Percentiles rank a stretch among this genome's conserved stretches.
These are phyloP conservation scores for Ellobius talpinus DNA, from an alignment of 2,113 vertebrate species.

Conservation along the genomic window DNA sequence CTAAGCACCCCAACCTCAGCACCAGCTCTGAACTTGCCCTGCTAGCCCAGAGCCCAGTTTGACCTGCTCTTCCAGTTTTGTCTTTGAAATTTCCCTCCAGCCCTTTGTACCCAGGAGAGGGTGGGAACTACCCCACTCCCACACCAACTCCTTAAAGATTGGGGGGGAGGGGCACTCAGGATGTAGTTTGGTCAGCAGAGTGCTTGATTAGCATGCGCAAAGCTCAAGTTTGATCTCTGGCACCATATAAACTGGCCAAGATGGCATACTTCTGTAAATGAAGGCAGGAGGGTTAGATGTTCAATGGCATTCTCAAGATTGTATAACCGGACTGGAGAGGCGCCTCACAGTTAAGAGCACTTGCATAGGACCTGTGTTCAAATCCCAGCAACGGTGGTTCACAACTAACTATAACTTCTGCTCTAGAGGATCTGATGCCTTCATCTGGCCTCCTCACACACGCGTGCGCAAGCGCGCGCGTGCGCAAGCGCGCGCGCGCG, in stretches of 20 bases:
- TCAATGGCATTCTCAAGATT: background rate
- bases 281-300: background rate
- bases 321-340: background rate
- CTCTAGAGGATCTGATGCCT: background rate
- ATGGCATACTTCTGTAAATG: too few relatives aligned
- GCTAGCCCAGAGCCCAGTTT: background rate
- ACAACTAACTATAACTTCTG: background rate
- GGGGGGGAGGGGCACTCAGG: background rate
- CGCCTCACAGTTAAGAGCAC: background rate
- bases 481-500: too few relatives aligned
- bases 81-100: background rate
- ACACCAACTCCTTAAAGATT: background rate
- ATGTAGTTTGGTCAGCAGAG: background rate
- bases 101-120: background rate
- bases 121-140: background rate
- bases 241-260: background rate
- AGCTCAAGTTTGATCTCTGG: background rate
- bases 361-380: background rate
- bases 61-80: constrained; percentile 51
- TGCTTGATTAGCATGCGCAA: background rate
- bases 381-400: background rate
- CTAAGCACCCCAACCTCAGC: background rate
- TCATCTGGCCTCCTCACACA: background rate
- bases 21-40: background rate
- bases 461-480: rapidly evolving